Evolutionary conservation across 1,140 invertebrate genomes (phyloP).

Genomic region (Nautilus pompilius): DNA sequence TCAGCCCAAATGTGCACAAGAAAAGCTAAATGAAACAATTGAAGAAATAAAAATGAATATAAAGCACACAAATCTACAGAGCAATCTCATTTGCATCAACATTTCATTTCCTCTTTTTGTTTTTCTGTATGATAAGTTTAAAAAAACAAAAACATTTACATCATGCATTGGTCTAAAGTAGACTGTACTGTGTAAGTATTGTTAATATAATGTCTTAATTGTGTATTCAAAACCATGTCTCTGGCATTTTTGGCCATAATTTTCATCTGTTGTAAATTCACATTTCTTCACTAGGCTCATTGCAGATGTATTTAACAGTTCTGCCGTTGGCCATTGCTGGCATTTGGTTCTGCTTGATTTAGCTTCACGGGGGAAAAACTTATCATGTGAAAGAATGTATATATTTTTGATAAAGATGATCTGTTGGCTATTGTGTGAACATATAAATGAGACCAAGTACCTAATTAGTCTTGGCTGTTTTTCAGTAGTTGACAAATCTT

Average conservation of each 20-base stretch:
- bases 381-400: background rate
- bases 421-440: background rate
- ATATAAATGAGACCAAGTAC: background rate
- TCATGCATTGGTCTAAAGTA: conserved; percentile 1
- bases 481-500: background rate
- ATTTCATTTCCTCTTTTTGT: too few relatives aligned
- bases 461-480: background rate
- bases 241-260: conserved; percentile 1
- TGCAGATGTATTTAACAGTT: background rate
- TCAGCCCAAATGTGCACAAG: too few relatives aligned
- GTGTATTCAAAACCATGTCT: conserved; percentile 3
- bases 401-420: conserved; percentile 3
- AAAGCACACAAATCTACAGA: too few relatives aligned
- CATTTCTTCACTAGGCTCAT: background rate
- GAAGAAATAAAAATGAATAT: too few relatives aligned
- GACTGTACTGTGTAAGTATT: conserved; percentile 7
- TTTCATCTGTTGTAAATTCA: conserved; percentile 2
- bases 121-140: conserved; percentile 4
- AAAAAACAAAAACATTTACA: background rate
- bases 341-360: background rate
- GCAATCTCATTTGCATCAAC: too few relatives aligned
- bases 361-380: background rate
- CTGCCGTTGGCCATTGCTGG: background rate
- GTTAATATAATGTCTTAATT: conserved; percentile 7
- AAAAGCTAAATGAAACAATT: too few relatives aligned